phyloP scores from a whole-genome alignment of 1,140 invertebrate species.

The Bradysia coprophila region DNA sequence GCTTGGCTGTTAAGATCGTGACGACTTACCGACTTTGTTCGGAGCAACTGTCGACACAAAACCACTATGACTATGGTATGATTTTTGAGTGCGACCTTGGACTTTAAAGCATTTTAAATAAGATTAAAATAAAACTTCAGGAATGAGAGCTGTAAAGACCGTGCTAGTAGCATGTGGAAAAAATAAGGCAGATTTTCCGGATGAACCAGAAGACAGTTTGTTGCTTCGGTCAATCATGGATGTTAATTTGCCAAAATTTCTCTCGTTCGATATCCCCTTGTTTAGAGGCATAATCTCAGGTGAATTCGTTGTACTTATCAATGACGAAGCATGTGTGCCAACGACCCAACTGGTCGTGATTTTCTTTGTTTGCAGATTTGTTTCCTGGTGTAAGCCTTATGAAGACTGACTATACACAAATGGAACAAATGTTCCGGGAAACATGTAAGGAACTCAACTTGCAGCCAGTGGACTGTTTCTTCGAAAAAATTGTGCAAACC shows the following conservation, averaged over 20 bases:
- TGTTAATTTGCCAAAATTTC: conserved; percentile 86
- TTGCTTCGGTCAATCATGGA: conserved; percentile 73
- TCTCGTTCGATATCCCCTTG: conserved; percentile 70
- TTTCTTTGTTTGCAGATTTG: no score
- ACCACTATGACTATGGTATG: conserved; percentile 70
- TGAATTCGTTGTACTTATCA: no score
- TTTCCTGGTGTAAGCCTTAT: conserved; percentile 67
- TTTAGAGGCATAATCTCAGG: conserved; percentile 85
- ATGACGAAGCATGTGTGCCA: no score
- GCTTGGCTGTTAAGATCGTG: conserved; percentile 71
- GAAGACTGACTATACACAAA: conserved; percentile 47
- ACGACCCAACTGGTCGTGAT: no score
- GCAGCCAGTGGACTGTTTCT: conserved; percentile 48
- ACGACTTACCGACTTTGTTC: conserved; percentile 77
- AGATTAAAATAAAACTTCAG: no score
- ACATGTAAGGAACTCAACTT: conserved; percentile 42
- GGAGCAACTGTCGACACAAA: conserved; percentile 69
- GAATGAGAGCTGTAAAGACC: conserved; percentile 69
- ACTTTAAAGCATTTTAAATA: no score
- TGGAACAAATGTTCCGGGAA: conserved; percentile 32
- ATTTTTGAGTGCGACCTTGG: background rate
- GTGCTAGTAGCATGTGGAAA: conserved; percentile 73
- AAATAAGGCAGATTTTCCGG: conserved; percentile 63
- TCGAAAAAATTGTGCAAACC: conserved; percentile 49
- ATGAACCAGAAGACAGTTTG: conserved; percentile 60